phyloP scores from a whole-genome alignment of 2,797 vertebrate genomes.

The Antrozous pallidus region DNA sequence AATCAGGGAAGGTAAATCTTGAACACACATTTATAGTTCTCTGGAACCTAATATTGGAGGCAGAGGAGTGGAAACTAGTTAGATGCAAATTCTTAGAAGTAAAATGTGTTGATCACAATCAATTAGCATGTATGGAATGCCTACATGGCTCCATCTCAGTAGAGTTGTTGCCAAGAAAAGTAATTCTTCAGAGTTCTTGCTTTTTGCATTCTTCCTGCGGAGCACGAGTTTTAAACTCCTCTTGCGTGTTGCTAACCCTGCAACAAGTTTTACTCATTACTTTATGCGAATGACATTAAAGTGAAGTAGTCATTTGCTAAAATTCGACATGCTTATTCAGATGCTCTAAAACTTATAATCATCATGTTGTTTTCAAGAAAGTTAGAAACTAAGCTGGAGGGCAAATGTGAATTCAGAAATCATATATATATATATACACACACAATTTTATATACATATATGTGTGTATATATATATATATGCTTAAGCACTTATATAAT shows the following conservation, averaged over 20 bases:
- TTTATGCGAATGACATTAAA: background rate
- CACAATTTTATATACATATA: too few relatives aligned
- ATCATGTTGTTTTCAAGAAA: background rate
- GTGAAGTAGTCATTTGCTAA: background rate
- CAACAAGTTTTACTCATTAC: background rate
- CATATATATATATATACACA: background rate
- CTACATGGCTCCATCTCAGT: background rate
- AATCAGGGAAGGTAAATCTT: background rate
- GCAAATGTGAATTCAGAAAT: background rate
- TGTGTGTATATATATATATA: background rate
- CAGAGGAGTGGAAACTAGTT: conserved; percentile 17
- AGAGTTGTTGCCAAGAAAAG: background rate
- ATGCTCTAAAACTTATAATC: background rate
- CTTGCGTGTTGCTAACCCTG: background rate
- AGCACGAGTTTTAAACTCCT: background rate
- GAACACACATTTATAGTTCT: background rate
- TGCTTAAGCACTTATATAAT: too few relatives aligned
- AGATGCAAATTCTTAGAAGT: conserved; percentile 28
- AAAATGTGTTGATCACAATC: conserved; percentile 45
- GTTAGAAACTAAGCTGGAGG: background rate
- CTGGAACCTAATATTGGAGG: background rate
- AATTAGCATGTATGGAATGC: conserved; percentile 40
- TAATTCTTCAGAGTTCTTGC: background rate
- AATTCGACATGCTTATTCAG: background rate
- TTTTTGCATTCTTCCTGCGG: background rate